Conservation (phyloP, 2,797 vertebrate genomes). For the Tenualosa ilisha region DNA sequence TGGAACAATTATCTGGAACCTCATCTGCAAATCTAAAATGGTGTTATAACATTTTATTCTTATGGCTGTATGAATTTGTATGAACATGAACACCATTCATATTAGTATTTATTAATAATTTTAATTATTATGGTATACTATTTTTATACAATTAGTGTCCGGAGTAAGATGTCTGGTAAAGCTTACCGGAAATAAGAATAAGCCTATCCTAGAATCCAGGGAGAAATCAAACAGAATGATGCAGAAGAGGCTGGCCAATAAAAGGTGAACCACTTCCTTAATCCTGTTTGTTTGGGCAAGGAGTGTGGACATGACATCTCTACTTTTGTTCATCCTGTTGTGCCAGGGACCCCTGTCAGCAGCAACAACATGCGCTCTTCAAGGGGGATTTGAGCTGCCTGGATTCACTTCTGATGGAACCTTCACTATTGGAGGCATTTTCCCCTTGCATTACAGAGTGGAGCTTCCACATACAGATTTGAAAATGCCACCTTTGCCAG, state of each 20-base stretch:
- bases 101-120: no score
- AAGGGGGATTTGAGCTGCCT: constrained; percentile 53
- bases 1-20: neutral
- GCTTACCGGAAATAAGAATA: neutral
- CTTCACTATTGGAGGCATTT: constrained; percentile 60
- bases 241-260: constrained; percentile 43
- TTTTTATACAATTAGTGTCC: neutral
- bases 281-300: constrained; percentile 15
- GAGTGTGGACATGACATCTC: constrained; percentile 30
- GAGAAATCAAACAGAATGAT: constrained; percentile 34
- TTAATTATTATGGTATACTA: neutral
- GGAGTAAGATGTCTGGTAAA: neutral
- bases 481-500: constrained; percentile 47
- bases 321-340: constrained; percentile 34
- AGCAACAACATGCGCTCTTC: constrained; percentile 43
- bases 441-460: constrained; percentile 60
- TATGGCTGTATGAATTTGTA: no score
- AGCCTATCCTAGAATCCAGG: neutral
- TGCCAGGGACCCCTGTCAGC: constrained; percentile 16
- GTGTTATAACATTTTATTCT: no score
- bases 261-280: constrained; percentile 34
- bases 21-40: neutral
- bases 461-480: constrained; percentile 48
- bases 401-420: constrained; percentile 53
- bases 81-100: no score